Conservation (phyloP, 35 echinoderm and acorn worm species). For the Apostichopus californicus region DNA sequence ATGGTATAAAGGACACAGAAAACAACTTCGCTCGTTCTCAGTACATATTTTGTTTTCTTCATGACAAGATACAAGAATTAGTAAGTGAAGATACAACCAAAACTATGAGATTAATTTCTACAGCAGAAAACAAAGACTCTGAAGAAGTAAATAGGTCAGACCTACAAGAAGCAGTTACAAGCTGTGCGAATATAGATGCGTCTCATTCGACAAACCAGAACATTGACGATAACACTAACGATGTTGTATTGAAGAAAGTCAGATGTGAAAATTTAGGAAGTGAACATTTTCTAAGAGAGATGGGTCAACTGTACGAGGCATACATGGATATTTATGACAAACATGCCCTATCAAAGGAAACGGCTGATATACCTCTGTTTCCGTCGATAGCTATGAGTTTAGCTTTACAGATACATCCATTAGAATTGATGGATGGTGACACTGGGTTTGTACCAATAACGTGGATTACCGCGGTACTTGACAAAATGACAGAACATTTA, state of each 20-base stretch:
- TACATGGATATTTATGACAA: conserved; percentile 4
- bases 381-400: not conserved
- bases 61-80: not conserved
- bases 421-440: conserved; percentile 56
- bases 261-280: conserved; percentile 25
- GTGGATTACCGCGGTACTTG: conserved; percentile 34
- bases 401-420: conserved; percentile 28
- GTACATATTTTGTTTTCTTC: not conserved
- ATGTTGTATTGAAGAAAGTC: not conserved
- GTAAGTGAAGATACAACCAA: not conserved
- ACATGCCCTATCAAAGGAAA: not conserved
- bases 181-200: not conserved
- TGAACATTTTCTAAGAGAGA: conserved; percentile 37
- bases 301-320: conserved; percentile 30
- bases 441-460: conserved; percentile 30
- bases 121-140: not conserved
- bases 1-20: not conserved
- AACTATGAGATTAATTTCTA: not conserved
- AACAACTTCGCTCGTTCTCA: not conserved
- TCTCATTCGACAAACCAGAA: not conserved
- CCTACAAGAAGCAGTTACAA: too few species aligned
- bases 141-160: not conserved
- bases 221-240: not conserved
- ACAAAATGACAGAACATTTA: not conserved
- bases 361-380: conserved; percentile 8